Percentiles rank a stretch among this genome's conserved stretches.
phyloP scores from a whole-genome alignment of 2,797 vertebrate species.

The Simalia tracyae region DNA sequence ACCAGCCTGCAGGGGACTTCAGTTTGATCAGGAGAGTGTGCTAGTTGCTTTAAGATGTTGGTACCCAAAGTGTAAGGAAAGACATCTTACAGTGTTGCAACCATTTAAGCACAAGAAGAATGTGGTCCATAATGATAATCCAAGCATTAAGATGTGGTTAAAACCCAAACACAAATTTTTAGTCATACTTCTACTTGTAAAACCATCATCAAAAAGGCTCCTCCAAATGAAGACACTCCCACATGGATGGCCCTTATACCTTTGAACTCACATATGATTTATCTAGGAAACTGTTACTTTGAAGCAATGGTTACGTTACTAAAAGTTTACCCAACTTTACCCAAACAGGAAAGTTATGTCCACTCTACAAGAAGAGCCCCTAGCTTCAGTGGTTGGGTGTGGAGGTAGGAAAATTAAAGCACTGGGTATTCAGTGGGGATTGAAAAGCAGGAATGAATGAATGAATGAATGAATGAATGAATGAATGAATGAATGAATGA shows the following conservation, averaged over 20 bases:
- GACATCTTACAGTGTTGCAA: not conserved
- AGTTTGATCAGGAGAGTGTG: not conserved
- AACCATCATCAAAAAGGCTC: too few species aligned
- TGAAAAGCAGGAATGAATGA: not conserved
- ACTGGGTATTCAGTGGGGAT: not conserved
- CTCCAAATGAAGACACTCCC: not conserved
- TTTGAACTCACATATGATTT: not conserved
- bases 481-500: not conserved
- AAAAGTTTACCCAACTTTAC: not conserved
- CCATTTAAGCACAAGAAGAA: not conserved
- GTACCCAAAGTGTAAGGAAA: not conserved
- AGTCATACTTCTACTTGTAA: not conserved
- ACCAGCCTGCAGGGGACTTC: constrained; percentile 36
- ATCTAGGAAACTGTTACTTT: not conserved
- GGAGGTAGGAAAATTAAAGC: not conserved
- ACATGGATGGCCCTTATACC: too few species aligned
- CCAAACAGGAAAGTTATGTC: not conserved
- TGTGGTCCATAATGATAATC: not conserved
- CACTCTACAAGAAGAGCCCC: not conserved
- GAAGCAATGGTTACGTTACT: too few species aligned
- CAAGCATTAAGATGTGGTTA: not conserved
- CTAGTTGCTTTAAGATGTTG: not conserved
- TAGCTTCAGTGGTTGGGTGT: not conserved
- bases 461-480: too few species aligned
- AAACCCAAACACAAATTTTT: not conserved